These are phyloP conservation scores for Acanthopagrus latus DNA, from an alignment of 2,797 vertebrate species.

Conservation along the genomic window DNA sequence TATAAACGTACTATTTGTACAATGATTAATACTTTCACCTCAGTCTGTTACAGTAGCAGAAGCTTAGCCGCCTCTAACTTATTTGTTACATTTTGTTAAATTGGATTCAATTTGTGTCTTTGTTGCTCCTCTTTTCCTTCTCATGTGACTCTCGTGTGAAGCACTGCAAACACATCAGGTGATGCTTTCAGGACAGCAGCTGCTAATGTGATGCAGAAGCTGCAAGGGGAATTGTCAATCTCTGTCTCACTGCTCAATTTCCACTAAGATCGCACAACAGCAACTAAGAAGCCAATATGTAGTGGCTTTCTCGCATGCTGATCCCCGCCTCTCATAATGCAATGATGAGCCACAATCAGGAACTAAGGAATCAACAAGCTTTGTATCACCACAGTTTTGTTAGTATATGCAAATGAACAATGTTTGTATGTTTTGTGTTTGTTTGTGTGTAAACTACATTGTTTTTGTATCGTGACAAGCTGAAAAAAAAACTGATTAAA, in stretches of 20 bases:
- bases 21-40: not conserved
- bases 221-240: not conserved
- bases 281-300: not conserved
- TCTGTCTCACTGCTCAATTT: not conserved
- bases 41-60: not conserved
- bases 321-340: too few species aligned
- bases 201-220: conserved; percentile 5
- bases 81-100: not conserved
- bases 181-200: conserved; percentile 37
- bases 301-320: too few species aligned
- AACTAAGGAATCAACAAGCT: too few species aligned
- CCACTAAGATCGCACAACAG: conserved; percentile 9
- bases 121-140: not conserved
- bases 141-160: not conserved
- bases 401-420: too few species aligned
- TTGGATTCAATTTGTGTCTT: not conserved
- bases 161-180: conserved; percentile 15
- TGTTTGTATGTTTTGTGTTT: too few species aligned
- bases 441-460: too few species aligned
- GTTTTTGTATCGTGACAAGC: too few species aligned
- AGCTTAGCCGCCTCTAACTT: not conserved
- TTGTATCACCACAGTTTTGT: too few species aligned
- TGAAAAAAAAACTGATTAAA: too few species aligned
- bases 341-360: too few species aligned
- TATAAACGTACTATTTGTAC: not conserved